Evolutionary conservation across 2,888 invertebrate genomes (phyloP).

Genomic region (Leucozona laternaria): DNA sequence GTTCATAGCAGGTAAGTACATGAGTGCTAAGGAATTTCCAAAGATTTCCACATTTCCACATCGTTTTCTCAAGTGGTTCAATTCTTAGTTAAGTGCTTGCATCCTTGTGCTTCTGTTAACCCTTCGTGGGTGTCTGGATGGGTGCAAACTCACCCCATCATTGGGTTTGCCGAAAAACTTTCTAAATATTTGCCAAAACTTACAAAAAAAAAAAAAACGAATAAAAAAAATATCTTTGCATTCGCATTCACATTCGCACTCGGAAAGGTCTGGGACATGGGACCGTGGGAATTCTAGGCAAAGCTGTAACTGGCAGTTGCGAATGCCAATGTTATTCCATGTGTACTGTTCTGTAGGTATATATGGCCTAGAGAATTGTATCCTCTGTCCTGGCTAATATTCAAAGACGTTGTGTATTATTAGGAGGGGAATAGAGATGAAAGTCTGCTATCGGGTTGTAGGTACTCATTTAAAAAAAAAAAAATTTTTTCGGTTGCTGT

Average conservation of each 20-base stretch:
- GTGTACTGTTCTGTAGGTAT: neutral
- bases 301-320: conserved; percentile 19
- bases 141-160: neutral
- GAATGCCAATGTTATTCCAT: conserved; percentile 14
- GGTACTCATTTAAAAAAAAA: neutral
- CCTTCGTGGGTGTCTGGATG: neutral
- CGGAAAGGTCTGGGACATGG: neutral
- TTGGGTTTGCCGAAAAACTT: conserved; percentile 38
- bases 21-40: conserved; percentile 52
- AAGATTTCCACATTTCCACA: conserved; percentile 51
- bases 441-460: conserved; percentile 46
- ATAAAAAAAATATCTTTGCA: conserved; percentile 24
- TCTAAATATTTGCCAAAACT: conserved; percentile 34
- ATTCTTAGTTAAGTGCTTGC: conserved; percentile 54
- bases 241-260: conserved; percentile 23
- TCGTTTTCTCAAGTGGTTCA: conserved; percentile 49
- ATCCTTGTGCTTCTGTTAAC: neutral
- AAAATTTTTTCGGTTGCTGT: conserved; percentile 1
- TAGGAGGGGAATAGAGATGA: conserved; percentile 14
- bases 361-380: conserved; percentile 17
- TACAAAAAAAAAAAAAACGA: conserved; percentile 35
- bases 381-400: conserved; percentile 40
- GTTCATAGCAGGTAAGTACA: neutral
- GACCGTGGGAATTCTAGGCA: conserved; percentile 32
- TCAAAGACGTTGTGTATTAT: conserved; percentile 23